These are phyloP conservation scores for Aphodius sticticus DNA, from an alignment of 2,888 invertebrate species.

Conservation along the genomic window DNA sequence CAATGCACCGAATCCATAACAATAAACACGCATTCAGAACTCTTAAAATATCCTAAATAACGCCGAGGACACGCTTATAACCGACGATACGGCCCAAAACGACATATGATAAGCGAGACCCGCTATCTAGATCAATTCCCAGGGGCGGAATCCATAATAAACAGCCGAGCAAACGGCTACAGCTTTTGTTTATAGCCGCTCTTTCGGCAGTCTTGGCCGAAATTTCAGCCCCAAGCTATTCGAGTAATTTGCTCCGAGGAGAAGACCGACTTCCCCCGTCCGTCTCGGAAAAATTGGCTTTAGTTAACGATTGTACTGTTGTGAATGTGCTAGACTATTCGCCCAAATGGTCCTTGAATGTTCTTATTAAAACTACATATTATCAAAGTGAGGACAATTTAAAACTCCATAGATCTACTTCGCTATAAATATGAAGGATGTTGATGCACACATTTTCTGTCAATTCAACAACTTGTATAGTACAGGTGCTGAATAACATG, in stretches of 20 bases:
- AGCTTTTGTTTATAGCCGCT: background rate
- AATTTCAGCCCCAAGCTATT: background rate
- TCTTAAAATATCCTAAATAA: conserved; percentile 4
- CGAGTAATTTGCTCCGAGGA: background rate
- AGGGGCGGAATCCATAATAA: background rate
- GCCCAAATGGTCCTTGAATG: background rate
- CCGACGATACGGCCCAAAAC: background rate
- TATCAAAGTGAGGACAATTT: no score
- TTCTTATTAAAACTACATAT: no score
- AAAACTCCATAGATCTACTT: no score
- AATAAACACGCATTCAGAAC: background rate
- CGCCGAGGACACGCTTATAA: background rate
- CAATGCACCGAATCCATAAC: background rate
- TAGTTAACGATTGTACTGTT: background rate
- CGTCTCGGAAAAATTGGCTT: background rate
- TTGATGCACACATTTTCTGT: no score
- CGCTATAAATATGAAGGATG: no score
- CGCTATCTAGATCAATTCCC: background rate
- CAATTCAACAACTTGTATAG: no score
- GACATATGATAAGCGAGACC: background rate
- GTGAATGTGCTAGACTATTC: background rate
- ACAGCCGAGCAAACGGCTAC: background rate
- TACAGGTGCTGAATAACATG: no score
- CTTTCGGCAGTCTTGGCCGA: background rate
- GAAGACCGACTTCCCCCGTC: background rate